Evolutionary conservation across 2,888 invertebrate species (phyloP), one percentile per base, ranked within the genome.

Genomic region (Parnassius apollo): DNA sequence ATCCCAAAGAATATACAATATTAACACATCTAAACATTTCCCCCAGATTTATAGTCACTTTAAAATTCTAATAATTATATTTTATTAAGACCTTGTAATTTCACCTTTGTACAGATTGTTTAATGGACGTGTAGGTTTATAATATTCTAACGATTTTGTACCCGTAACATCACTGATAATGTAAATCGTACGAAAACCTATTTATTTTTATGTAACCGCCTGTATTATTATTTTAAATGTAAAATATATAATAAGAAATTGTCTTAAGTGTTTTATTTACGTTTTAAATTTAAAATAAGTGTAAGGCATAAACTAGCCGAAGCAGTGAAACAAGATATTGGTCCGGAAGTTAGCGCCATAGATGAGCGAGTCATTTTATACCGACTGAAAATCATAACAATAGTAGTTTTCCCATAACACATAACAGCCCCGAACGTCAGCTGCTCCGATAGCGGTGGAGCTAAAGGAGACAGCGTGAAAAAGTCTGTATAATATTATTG

Each of bases 181-280:
- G 77, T 81, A 76, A 79, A 77, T 77, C 74, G 65, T 77, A 76
- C 66, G 73, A 73, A 76, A 76, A 79, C 82, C 85, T 88, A 89
- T 89, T 91, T 91, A 89, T 89, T 91, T 83, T 86, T 86, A 86
- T 91, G 86, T 91, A 91, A 91, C 90, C 91, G 89, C 90, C 90
- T 91, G 88, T 78, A 77, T 77, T 88, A 87, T 87, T 85, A 90
- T 88, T 88, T 88, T 74, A 83, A 86, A 85, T 90, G 90, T 91
- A 90, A 88, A 91, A 91, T 63, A 89, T 88, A 89, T 88, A 70
- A 85, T 83, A 87, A 86, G 88, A 87, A 87, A 87, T 85, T 84
- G 85, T 86, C 79, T 80, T 81, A 55, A 56, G 66, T 67, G 71
- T 77, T 75, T 77, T 66, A 71, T 71, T 75, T 57, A n/a, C 35